Percentiles rank a stretch among this genome's conserved stretches.
phyloP scores from a whole-genome alignment of 2,797 vertebrate species.

The Avahi laniger region DNA sequence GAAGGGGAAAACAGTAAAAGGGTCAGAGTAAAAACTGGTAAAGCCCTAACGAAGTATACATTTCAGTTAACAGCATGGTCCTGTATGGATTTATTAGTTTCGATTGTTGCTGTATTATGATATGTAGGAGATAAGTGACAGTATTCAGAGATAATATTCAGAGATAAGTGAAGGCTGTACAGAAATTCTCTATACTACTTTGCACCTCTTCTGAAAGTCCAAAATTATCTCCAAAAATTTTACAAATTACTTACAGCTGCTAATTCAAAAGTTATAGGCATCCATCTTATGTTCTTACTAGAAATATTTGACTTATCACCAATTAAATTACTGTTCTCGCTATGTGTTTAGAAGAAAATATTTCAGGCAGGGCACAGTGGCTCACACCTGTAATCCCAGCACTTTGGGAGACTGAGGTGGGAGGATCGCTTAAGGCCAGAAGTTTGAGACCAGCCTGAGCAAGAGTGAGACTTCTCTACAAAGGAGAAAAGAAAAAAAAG shows the following conservation, averaged over 20 bases:
- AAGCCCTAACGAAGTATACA: background rate
- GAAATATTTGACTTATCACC: background rate
- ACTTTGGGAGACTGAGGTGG: too few species aligned
- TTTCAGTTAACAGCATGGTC: background rate
- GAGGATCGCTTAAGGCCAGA: too few species aligned
- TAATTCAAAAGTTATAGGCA: background rate
- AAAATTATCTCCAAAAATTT: background rate
- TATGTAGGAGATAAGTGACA: background rate
- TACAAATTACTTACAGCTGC: background rate
- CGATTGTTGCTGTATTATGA: background rate
- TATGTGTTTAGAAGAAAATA: background rate
- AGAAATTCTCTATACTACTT: background rate
- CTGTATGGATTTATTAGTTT: background rate
- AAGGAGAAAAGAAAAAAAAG: too few species aligned
- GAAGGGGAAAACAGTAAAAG: background rate
- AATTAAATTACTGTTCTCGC: background rate
- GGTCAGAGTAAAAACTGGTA: background rate
- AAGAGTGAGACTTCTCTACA: too few species aligned
- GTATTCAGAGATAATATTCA: background rate
- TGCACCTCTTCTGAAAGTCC: background rate
- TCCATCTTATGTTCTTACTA: background rate
- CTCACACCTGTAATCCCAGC: too few species aligned
- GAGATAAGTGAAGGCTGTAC: too few species aligned
- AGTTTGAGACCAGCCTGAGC: too few species aligned
- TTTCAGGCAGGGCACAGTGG: too few species aligned